Conservation (phyloP, 1,140 invertebrate species). For the Bombus pascuorum region DNA sequence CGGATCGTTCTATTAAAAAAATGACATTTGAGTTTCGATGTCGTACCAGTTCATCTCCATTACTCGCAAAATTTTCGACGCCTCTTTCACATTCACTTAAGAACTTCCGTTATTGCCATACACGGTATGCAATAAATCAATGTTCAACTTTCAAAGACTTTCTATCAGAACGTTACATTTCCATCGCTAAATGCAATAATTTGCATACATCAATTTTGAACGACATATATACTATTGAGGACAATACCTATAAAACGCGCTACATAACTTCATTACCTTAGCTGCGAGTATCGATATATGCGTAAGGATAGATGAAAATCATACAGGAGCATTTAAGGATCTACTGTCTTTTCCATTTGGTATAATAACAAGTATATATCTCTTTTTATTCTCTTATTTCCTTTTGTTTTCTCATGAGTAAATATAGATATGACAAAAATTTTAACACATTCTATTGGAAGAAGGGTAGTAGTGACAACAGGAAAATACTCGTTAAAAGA, state of each 20-base stretch:
- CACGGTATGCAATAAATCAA: background rate
- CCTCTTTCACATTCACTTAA: background rate
- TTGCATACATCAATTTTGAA: background rate
- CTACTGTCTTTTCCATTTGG: background rate
- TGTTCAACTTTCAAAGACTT: background rate
- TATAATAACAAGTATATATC: background rate
- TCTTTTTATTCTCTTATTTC: background rate
- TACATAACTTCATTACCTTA: background rate
- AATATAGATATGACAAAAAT: background rate
- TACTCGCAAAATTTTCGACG: background rate
- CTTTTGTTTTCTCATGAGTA: too few relatives aligned
- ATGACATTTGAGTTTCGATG: background rate
- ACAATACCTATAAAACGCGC: background rate
- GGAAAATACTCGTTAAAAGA: slow-evolving; percentile 57
- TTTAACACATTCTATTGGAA: background rate
- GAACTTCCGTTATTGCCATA: background rate
- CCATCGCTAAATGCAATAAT: background rate
- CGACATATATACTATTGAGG: background rate
- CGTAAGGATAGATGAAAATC: background rate
- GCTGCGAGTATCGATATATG: too few relatives aligned
- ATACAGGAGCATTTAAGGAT: background rate
- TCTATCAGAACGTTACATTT: background rate
- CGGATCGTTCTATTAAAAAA: too few relatives aligned
- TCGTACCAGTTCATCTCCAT: background rate
- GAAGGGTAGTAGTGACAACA: slow-evolving; percentile 25